A percentile compares a stretch with the other conserved stretches of the same genome.
Conservation (phyloP, 2,888 invertebrate species). For the Acanthosoma haemorrhoidale region DNA sequence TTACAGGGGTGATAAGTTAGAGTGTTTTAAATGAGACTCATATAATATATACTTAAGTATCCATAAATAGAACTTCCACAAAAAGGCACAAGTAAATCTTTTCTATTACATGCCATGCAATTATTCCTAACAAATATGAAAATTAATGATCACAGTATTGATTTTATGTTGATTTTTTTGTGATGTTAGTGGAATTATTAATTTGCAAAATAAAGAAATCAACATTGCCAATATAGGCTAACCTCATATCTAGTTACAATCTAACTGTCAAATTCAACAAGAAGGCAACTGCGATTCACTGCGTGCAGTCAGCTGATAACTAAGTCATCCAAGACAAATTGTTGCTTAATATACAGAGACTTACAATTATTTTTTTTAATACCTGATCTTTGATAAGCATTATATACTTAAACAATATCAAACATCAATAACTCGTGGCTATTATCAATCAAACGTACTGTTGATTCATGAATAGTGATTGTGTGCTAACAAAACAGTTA, state of each 20-base stretch:
- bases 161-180: slow-evolving; percentile 20
- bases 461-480: too few species aligned
- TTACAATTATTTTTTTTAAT: slow-evolving; percentile 7
- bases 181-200: slow-evolving; percentile 21
- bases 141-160: slow-evolving; percentile 33
- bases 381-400: neutral
- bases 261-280: slow-evolving; percentile 39
- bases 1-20: too few species aligned
- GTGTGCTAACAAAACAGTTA: too few species aligned
- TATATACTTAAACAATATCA: too few species aligned
- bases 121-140: slow-evolving; percentile 29
- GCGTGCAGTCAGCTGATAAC: slow-evolving; percentile 38
- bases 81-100: slow-evolving; percentile 28
- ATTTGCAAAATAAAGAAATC: slow-evolving; percentile 30
- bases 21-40: neutral
- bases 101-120: slow-evolving; percentile 13
- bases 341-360: slow-evolving; percentile 29
- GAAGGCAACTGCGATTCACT: slow-evolving; percentile 39
- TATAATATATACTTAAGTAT: neutral
- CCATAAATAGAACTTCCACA: slow-evolving; percentile 27
- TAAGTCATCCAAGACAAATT: slow-evolving; percentile 35
- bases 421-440: too few species aligned
- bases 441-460: too few species aligned
- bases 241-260: slow-evolving; percentile 36
- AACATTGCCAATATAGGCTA: slow-evolving; percentile 31